Evolutionary conservation across 2,888 invertebrate species (phyloP).

Genomic region (Lepidochrysops patricia): DNA sequence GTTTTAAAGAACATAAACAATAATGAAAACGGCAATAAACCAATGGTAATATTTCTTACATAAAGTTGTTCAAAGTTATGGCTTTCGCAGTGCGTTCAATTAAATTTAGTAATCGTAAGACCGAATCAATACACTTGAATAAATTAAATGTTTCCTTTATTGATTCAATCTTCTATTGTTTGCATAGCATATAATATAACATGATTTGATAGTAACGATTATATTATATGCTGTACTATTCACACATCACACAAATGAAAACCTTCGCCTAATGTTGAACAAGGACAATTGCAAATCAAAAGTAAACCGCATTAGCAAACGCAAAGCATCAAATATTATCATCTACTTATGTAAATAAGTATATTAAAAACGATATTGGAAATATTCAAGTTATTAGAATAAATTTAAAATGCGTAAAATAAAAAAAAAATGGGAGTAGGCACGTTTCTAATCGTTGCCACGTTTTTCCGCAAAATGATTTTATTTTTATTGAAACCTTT

Average conservation of each 20-base stretch:
- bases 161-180: neutral
- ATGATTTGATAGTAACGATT: neutral
- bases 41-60: neutral
- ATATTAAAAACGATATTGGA: neutral
- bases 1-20: neutral
- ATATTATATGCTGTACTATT: conserved; percentile 7
- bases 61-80: neutral
- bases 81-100: conserved; percentile 1
- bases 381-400: neutral
- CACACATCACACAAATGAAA: conserved; percentile 14
- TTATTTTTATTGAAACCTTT: neutral
- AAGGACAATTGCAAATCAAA: conserved; percentile 22
- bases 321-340: conserved; percentile 21
- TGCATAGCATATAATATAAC: neutral
- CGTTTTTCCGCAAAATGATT: neutral
- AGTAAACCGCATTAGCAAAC: conserved; percentile 23
- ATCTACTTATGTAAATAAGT: neutral
- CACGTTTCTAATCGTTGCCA: neutral
- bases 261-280: conserved; percentile 21
- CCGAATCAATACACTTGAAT: neutral
- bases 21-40: neutral
- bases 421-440: neutral
- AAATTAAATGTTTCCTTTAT: conserved; percentile 5
- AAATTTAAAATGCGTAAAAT: neutral
- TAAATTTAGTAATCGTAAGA: neutral